Evolutionary conservation across 2,888 invertebrate species (phyloP), one percentile per base, ranked within the genome.

Genomic region (Polyommatus iphigenia): DNA sequence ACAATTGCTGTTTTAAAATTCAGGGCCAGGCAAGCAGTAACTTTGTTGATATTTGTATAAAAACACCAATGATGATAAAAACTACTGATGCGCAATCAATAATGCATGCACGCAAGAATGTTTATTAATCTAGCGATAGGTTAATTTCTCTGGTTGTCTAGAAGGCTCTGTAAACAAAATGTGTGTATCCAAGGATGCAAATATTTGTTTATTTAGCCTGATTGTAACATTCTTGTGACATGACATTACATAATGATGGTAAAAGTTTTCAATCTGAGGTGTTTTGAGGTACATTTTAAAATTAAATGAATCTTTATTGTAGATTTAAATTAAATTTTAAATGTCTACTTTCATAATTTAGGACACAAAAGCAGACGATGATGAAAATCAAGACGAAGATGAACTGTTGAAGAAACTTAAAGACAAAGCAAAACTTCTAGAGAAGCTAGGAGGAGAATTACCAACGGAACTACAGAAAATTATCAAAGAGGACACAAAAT

Each of bases 221-320:
- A 3, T 20, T 18, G 57, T 24, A 18, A 20, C 41, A 20, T 36
- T 57, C 18, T 78, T 72, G 72, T 62, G 78, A 77, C 81, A 85
- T 87, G 85, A 80, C 82, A 71, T 87, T 79, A 79, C 82, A 89
- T 88, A 82, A 77, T 85, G 92, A 94, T 91, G 93, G 88, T 90
- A 87, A 90, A 95, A 93, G 94, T 93, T 91, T 92, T 92, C 90
- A 94, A 95, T 90, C 92, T 95, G 90, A 93, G 86, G 83, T 85
- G 81, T 78, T 59, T 59, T 62, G 20, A 8, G 24, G 13, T 13
- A 62, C 24, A 62, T 0, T 59, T 2, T 36, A 3, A 10, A 73
- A 36, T 71, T 8, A 32, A 15, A 50, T 18, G 5, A 18, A 54
- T 73, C 71, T 29, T 24, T 75, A 29, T 18, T 75, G 24, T 50